Percentiles rank a stretch among this genome's conserved stretches.
Evolutionary conservation across 2,888 invertebrate species (phyloP).

Genomic region (Xylophagus ater): DNA sequence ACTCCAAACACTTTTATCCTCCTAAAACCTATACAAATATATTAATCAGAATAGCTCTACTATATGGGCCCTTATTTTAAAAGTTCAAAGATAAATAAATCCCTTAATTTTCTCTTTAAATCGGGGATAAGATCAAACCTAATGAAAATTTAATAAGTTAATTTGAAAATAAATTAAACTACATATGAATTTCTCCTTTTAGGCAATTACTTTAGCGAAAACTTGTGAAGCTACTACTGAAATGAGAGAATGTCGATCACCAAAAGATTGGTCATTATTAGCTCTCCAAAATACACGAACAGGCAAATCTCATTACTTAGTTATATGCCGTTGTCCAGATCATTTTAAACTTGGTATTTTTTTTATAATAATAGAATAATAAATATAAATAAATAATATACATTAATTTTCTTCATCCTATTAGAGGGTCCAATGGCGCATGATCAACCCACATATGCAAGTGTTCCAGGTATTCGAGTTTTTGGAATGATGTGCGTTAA

Average conservation of each 20-base stretch:
- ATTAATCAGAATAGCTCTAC: no score
- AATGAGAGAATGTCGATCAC: slow-evolving; percentile 78
- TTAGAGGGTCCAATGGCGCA: slow-evolving; percentile 90
- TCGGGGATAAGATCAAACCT: no score
- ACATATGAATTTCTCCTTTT: slow-evolving; percentile 4
- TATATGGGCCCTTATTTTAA: no score
- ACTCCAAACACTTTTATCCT: no score
- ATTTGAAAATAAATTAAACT: slow-evolving; percentile 1
- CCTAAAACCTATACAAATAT: no score
- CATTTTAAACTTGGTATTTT: slow-evolving; percentile 67
- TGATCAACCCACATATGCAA: slow-evolving; percentile 86
- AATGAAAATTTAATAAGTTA: no score
- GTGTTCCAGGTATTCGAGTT: slow-evolving; percentile 84
- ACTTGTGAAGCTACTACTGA: slow-evolving; percentile 88
- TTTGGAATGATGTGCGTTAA: slow-evolving; percentile 89
- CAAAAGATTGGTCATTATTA: slow-evolving; percentile 82
- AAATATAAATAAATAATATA: neutral
- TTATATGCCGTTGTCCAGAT: slow-evolving; percentile 83
- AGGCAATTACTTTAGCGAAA: slow-evolving; percentile 80
- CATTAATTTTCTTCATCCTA: slow-evolving; percentile 17
- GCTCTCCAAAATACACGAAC: slow-evolving; percentile 86
- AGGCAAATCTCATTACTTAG: slow-evolving; percentile 86
- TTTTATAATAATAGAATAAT: neutral
- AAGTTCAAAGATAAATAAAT: no score
- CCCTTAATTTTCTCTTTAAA: no score